phyloP scores from a whole-genome alignment of 2,888 invertebrate genomes.

The Schizaphis graminum region DNA sequence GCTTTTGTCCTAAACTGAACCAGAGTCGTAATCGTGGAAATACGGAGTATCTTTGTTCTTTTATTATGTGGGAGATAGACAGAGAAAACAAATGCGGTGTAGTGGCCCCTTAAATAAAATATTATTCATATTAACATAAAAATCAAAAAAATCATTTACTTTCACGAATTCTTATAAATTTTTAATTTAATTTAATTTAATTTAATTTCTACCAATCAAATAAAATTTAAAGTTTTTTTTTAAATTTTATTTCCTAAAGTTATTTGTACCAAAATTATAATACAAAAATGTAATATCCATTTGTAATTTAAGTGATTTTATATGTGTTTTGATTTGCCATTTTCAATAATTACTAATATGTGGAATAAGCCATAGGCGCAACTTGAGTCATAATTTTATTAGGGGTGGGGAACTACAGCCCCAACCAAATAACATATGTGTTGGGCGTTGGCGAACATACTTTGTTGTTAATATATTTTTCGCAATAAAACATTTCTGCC shows the following conservation, averaged over 20 bases:
- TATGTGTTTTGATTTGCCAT: background rate
- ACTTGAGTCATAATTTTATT: background rate
- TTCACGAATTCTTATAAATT: background rate
- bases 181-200: too few relatives aligned
- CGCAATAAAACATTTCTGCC: background rate
- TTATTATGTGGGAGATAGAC: too few relatives aligned
- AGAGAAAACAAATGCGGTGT: too few relatives aligned
- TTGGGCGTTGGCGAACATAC: background rate
- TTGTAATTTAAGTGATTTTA: background rate
- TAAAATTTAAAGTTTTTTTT: background rate
- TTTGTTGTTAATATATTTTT: background rate
- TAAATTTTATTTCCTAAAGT: background rate
- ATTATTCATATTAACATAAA: background rate
- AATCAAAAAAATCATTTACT: background rate
- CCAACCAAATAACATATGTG: background rate
- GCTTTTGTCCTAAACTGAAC: too few relatives aligned
- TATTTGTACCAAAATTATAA: background rate
- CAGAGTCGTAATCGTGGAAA: too few relatives aligned
- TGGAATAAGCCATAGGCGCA: background rate
- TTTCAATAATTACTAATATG: background rate
- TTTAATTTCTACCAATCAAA: background rate
- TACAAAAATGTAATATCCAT: background rate
- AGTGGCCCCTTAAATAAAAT: too few relatives aligned
- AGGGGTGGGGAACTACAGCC: background rate
- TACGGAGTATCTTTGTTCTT: too few relatives aligned